Base-by-base conservation (phyloP, 2,888 invertebrate species). In the Ormyrus pomaceus region DNA sequence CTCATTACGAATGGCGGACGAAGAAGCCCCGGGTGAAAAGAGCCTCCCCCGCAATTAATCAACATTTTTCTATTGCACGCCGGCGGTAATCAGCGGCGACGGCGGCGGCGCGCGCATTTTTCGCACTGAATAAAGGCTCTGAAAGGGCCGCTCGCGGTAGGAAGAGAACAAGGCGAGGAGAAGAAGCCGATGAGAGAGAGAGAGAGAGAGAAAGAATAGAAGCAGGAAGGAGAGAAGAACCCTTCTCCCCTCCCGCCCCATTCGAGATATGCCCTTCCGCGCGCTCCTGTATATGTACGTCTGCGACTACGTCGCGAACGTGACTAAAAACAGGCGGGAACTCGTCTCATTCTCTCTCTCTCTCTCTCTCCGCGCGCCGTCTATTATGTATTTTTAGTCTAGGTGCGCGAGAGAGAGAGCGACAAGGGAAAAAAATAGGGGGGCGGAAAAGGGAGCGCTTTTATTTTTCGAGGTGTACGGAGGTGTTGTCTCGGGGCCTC, bases 271-370 rank as follows among this genome's bases (percentile, higher is more conserved):
- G 51, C 59, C 6, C 61, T 13, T 19, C n/a, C 55, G 4, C 72
- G 50, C 58, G 11, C 61, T 66, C 19, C 19, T 48, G 51, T 68
- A 46, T 6, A 9, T 19, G 53, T n/a, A 55, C 65, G 9, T 45
- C 58, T 19, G 50, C 64, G 58, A 19, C 19, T 19, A 19, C 19
- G 19, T 19, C 59, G 46, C 51, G 81, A 83, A 83, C 83, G 83
- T 83, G 83, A 82, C 82, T 83, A 75, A 82, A 82, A 83, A 79
- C 66, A 68, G 77, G 53, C 64, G 82, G 83, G 77, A 76, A 80
- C 79, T 72, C n/a, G n/a, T 46, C 19, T 76, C 76, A n/a, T n/a
- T 64, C 55, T 75, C 46, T 61, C 65, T 64, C 58, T 56, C 65
- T 55, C 34, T 65, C 46, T 50, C 58, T 51, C 55, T 46, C 59